Percentiles rank a stretch among this genome's conserved stretches.
Evolutionary conservation across 1,140 invertebrate genomes (phyloP).

Genomic region (Arion vulgaris): DNA sequence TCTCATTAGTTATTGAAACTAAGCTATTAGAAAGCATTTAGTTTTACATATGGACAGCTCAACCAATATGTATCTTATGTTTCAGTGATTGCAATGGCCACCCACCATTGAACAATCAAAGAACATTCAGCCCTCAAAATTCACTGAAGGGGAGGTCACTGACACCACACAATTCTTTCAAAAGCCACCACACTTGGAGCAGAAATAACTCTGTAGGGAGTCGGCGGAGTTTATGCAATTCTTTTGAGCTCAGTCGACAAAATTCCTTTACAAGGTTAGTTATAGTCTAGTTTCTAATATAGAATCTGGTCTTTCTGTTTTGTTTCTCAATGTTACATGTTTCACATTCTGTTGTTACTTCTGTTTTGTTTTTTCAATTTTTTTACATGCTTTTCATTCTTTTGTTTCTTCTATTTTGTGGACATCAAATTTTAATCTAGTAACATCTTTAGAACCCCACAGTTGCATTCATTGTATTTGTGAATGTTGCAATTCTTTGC

Average conservation of each 20-base stretch:
- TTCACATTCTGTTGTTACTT: too few species aligned
- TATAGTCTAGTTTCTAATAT: neutral
- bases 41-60: too few species aligned
- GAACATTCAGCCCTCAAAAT: constrained; percentile 73
- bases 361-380: too few species aligned
- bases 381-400: too few species aligned
- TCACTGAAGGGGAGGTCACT: constrained; percentile 74
- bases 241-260: constrained; percentile 68
- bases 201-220: constrained; percentile 69
- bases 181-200: constrained; percentile 65
- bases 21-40: too few species aligned
- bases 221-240: constrained; percentile 64
- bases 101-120: constrained; percentile 71
- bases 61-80: constrained; percentile 12
- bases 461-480: neutral
- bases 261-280: constrained; percentile 63
- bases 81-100: constrained; percentile 81
- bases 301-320: too few species aligned
- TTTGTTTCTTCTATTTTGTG: too few species aligned
- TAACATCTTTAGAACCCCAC: too few species aligned
- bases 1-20: too few species aligned
- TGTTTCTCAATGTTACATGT: too few species aligned
- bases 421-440: too few species aligned
- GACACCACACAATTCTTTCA: constrained; percentile 81
- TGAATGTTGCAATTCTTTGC: too few species aligned